phyloP scores from a whole-genome alignment of 1,140 invertebrate species.

The Trichoplusia ni region DNA sequence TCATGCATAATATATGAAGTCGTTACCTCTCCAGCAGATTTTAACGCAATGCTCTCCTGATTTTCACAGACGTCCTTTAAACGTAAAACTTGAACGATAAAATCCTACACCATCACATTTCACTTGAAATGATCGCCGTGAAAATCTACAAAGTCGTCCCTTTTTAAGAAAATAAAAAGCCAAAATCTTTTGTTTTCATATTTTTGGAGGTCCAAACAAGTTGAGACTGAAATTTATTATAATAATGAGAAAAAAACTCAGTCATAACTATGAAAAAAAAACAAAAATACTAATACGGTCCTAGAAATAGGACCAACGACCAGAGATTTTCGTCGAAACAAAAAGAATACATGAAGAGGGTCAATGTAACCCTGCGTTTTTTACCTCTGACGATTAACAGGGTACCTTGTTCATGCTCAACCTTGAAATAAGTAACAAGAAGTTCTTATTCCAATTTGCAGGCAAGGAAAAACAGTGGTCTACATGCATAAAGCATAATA shows the following conservation, averaged over 20 bases:
- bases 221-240: neutral
- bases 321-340: neutral
- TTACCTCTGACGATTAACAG: slow-evolving; percentile 10
- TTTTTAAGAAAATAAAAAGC: too few relatives aligned
- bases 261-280: slow-evolving; percentile 8
- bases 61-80: neutral
- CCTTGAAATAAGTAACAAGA: slow-evolving; percentile 21
- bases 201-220: too few relatives aligned
- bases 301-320: neutral
- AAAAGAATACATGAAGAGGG: slow-evolving; percentile 4
- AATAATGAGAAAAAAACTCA: neutral
- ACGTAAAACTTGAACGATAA: neutral
- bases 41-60: neutral
- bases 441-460: slow-evolving; percentile 22
- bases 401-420: too few relatives aligned
- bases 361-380: slow-evolving; percentile 7
- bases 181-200: too few relatives aligned
- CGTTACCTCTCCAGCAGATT: neutral
- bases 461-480: too few relatives aligned
- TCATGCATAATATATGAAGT: slow-evolving; percentile 22
- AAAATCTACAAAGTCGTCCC: too few relatives aligned
- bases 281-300: neutral
- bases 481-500: too few relatives aligned
- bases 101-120: too few relatives aligned
- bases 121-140: too few relatives aligned